phyloP scores from a whole-genome alignment of 2,888 invertebrate species.

The Conistra vaccinii region DNA sequence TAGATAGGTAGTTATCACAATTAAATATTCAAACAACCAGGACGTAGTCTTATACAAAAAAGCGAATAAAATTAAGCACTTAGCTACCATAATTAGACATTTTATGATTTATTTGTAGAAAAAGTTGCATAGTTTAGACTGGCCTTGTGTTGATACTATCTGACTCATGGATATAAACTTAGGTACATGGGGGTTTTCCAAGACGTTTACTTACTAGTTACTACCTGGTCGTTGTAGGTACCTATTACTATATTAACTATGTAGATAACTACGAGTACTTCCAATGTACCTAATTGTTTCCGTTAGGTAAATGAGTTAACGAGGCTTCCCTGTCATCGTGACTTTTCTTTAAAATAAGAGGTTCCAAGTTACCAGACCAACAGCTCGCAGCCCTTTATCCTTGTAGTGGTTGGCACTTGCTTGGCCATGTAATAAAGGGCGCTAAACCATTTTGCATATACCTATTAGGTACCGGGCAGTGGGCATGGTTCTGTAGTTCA shows the following conservation, averaged over 20 bases:
- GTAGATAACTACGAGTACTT: constrained; percentile 11
- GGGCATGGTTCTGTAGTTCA: too few relatives aligned
- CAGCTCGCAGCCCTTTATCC: neutral
- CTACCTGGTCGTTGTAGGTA: constrained; percentile 16
- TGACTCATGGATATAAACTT: constrained; percentile 39
- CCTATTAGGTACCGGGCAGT: too few relatives aligned
- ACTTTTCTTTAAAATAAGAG: constrained; percentile 1
- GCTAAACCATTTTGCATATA: neutral
- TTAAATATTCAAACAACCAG: constrained; percentile 51
- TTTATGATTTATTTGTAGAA: constrained; percentile 53
- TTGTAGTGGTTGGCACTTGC: neutral
- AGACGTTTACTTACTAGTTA: constrained; percentile 32
- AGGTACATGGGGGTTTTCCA: constrained; percentile 61
- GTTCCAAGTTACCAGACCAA: neutral
- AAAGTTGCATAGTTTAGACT: constrained; percentile 44
- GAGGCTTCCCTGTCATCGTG: neutral
- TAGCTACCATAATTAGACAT: constrained; percentile 38
- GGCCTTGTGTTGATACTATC: constrained; percentile 49
- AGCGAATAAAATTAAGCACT: constrained; percentile 32
- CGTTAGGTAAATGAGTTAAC: constrained; percentile 14
- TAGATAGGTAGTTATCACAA: constrained; percentile 5
- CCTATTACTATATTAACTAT: constrained; percentile 1
- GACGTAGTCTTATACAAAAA: constrained; percentile 52
- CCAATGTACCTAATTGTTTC: constrained; percentile 42
- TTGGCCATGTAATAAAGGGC: neutral